Percentiles rank a stretch among this genome's conserved stretches.
Evolutionary conservation across 1,140 invertebrate species (phyloP).

Genomic region (Pseudomyrmex cubaensis): DNA sequence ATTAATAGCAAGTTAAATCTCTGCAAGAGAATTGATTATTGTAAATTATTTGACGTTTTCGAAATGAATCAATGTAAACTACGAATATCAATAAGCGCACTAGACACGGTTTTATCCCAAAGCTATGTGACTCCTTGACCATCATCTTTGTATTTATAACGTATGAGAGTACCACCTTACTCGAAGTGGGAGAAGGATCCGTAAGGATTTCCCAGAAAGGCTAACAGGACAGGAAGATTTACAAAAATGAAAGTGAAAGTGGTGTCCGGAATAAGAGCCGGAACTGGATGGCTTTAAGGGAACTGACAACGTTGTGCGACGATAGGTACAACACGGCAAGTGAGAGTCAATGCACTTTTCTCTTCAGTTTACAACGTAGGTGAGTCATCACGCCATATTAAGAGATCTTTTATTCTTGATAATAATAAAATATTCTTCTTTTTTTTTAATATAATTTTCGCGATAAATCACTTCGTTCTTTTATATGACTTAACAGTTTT

Average conservation of each 20-base stretch:
- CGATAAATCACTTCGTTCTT: background rate
- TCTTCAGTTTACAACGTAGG: slow-evolving; percentile 47
- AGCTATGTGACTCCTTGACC: slow-evolving; percentile 12
- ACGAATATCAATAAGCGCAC: background rate
- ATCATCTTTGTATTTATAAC: slow-evolving; percentile 56
- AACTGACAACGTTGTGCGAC: slow-evolving; percentile 26
- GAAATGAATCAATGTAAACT: background rate
- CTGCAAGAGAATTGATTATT: background rate
- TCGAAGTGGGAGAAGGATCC: slow-evolving; percentile 55
- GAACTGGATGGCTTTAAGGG: slow-evolving; percentile 63
- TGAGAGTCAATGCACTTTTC: slow-evolving; percentile 69
- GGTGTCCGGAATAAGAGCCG: slow-evolving; percentile 75
- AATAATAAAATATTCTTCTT: background rate
- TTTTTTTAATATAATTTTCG: background rate
- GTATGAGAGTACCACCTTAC: background rate
- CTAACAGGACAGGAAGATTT: slow-evolving; percentile 25
- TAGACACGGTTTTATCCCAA: background rate
- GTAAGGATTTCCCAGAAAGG: slow-evolving; percentile 36
- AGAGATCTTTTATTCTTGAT: slow-evolving; percentile 57
- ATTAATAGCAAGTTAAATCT: background rate
- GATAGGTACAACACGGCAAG: slow-evolving; percentile 17
- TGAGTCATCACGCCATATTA: slow-evolving; percentile 69
- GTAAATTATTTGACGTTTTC: background rate
- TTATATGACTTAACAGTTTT: background rate
- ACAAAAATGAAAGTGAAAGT: slow-evolving; percentile 82